phyloP scores from a whole-genome alignment of 2,113 vertebrate genomes.

The Meleagris gallopavo region DNA sequence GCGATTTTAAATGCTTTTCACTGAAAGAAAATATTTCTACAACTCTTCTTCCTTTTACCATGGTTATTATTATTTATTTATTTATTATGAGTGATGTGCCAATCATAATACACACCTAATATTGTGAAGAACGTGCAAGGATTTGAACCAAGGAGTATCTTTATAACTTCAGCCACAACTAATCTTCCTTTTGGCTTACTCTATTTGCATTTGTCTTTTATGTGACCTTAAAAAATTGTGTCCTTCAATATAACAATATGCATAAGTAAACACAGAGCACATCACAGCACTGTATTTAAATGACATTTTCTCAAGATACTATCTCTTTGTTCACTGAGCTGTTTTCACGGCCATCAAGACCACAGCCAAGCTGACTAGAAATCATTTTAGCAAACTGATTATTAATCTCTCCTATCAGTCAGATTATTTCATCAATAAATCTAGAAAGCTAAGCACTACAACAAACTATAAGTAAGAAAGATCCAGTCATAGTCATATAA shows the following conservation, averaged over 20 bases:
- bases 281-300: neutral
- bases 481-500: neutral
- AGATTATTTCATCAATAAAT: neutral
- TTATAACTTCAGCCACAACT: accelerated
- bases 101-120: neutral
- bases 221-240: neutral
- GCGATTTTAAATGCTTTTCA: neutral
- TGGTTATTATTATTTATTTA: neutral
- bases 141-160: neutral
- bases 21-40: neutral
- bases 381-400: neutral
- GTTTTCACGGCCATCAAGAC: neutral
- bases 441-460: neutral
- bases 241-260: neutral
- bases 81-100: neutral
- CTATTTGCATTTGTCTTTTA: neutral
- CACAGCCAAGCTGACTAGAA: neutral
- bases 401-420: neutral
- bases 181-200: neutral
- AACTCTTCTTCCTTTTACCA: neutral
- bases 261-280: neutral
- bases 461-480: neutral
- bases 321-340: neutral
- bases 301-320: neutral
- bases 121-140: neutral